These are phyloP conservation scores for Diacarnus erythraeanus DNA, from an alignment of 37 sponge, comb jelly and placozoan species.

Conservation along the genomic window DNA sequence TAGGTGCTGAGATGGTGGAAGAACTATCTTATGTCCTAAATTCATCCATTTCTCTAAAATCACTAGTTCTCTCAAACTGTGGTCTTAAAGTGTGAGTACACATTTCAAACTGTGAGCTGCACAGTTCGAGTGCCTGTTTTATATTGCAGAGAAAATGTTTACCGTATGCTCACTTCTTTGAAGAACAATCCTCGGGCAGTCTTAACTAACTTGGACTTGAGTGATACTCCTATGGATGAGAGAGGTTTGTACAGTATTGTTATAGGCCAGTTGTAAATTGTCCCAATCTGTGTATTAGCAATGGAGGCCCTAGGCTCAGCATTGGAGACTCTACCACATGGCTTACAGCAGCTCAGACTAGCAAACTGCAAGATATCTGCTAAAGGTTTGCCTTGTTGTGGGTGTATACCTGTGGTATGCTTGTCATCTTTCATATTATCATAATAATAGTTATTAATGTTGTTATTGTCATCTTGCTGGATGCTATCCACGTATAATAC, in stretches of 20 bases:
- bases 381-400: constrained; percentile 33
- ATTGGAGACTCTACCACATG: constrained; percentile 61
- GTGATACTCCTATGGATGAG: constrained; percentile 69
- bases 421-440: neutral
- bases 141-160: constrained; percentile 31
- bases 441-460: too few species aligned
- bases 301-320: constrained; percentile 53
- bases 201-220: constrained; percentile 69
- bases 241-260: constrained; percentile 18
- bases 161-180: constrained; percentile 26
- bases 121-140: neutral
- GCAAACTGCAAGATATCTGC: constrained; percentile 62
- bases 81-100: constrained; percentile 52
- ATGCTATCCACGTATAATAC: too few species aligned
- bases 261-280: neutral
- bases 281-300: constrained; percentile 25
- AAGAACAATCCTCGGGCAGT: constrained; percentile 47
- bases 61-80: constrained; percentile 46
- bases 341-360: constrained; percentile 48
- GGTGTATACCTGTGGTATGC: neutral
- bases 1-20: constrained; percentile 48
- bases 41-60: constrained; percentile 48
- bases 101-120: neutral
- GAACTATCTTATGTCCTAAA: constrained; percentile 39
- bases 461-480: too few species aligned